These are phyloP conservation scores for Pipra filicauda DNA, from an alignment of 2,113 vertebrate genomes.

Conservation along the genomic window DNA sequence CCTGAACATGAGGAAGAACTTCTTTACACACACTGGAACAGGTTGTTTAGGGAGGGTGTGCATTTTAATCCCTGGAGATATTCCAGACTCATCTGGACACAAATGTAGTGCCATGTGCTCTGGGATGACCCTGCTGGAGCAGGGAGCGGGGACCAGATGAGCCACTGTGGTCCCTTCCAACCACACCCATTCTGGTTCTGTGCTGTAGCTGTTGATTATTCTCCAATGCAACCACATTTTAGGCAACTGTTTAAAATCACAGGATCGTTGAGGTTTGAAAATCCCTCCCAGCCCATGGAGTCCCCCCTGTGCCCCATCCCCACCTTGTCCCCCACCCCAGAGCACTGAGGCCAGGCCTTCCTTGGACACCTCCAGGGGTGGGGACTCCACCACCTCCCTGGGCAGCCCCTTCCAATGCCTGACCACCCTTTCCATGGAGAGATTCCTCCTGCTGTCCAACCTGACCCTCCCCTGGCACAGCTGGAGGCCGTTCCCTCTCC, in stretches of 20 bases:
- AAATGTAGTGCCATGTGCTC: neutral
- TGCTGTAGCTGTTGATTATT: neutral
- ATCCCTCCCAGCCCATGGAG: rapidly evolving
- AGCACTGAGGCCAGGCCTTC: rapidly evolving
- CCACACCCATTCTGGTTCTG: neutral
- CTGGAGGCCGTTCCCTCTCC: rapidly evolving
- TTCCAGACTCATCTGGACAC: neutral
- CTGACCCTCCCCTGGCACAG: neutral
- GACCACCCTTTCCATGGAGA: rapidly evolving
- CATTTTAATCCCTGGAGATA: neutral
- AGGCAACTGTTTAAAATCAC: neutral
- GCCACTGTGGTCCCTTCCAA: neutral
- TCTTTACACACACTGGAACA: neutral
- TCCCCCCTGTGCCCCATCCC: neutral
- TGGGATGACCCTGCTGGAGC: neutral
- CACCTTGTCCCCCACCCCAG: neutral
- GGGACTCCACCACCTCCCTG: neutral
- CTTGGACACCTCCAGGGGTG: neutral
- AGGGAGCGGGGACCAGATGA: neutral
- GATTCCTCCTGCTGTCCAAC: rapidly evolving
- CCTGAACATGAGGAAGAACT: neutral
- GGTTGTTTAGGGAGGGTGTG: neutral
- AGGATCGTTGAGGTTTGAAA: neutral
- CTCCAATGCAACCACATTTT: neutral
- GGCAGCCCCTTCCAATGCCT: rapidly evolving